Evolutionary conservation across 2,113 vertebrate genomes (phyloP).

Genomic region (Cricetomys ansorgei): DNA sequence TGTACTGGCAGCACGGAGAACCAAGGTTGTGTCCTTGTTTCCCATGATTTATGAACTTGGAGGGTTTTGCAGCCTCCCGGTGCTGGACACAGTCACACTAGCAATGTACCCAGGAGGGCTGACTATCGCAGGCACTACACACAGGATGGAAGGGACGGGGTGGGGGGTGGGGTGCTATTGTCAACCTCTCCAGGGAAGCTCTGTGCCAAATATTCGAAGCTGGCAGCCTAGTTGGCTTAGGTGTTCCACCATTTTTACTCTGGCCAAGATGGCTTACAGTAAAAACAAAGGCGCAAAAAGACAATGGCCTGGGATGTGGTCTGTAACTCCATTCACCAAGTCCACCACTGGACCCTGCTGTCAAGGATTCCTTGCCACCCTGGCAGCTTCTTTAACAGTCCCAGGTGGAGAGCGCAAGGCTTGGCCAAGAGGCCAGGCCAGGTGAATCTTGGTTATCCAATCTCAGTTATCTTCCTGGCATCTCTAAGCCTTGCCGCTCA

Average conservation of each 20-base stretch:
- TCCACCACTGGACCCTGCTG: background rate
- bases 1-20: constrained; percentile 66
- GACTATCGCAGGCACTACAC: background rate
- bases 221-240: background rate
- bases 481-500: fast-evolving
- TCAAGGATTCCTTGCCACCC: fast-evolving
- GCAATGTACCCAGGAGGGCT: background rate
- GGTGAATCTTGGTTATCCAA: fast-evolving
- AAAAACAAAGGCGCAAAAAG: background rate
- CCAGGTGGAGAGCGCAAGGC: background rate
- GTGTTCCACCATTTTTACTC: too few species aligned
- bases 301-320: too few species aligned
- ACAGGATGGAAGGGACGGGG: fast-evolving
- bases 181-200: background rate
- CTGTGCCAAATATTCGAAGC: background rate
- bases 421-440: fast-evolving
- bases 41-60: constrained; percentile 75
- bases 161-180: fast-evolving
- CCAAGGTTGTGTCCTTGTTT: constrained; percentile 84
- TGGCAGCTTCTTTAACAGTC: background rate
- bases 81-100: fast-evolving
- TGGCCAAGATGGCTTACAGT: fast-evolving
- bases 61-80: background rate
- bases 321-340: fast-evolving
- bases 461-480: fast-evolving